Evolutionary conservation across 2,797 vertebrate genomes (phyloP).

Genomic region (Coregonus suidteri): DNA sequence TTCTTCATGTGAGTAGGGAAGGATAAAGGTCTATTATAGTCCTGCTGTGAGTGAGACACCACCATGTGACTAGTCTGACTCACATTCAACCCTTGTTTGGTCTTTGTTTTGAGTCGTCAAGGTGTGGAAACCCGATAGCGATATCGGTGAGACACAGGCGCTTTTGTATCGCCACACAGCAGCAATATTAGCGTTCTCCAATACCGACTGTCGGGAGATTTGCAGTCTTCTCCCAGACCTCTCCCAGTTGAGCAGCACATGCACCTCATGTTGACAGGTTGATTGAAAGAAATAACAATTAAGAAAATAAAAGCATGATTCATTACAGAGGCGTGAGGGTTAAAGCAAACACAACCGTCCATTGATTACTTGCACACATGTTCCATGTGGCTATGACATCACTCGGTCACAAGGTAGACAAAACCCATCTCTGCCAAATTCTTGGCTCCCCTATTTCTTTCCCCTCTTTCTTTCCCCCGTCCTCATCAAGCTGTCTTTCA

Average conservation of each 20-base stretch:
- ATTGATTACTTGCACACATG: constrained; percentile 38
- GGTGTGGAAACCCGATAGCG: constrained; percentile 15
- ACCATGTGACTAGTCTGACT: constrained; percentile 62
- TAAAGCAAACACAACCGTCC: constrained; percentile 24
- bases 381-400: constrained; percentile 38
- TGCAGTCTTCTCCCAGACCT: not conserved
- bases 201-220: not conserved
- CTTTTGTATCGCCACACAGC: constrained; percentile 11
- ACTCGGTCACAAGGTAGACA: constrained; percentile 27
- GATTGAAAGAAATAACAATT: constrained; percentile 38
- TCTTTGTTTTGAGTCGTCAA: constrained; percentile 46
- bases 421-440: constrained; percentile 18
- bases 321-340: constrained; percentile 36
- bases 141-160: constrained; percentile 12
- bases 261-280: constrained; percentile 36
- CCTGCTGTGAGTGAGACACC: constrained; percentile 48
- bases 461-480: not conserved
- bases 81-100: constrained; percentile 53
- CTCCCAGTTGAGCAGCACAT: not conserved
- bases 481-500: constrained; percentile 6
- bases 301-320: constrained; percentile 43
- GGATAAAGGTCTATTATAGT: constrained; percentile 57
- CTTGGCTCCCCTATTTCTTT: constrained; percentile 12
- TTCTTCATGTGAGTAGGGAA: constrained; percentile 52
- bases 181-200: not conserved